Conservation (phyloP, 2,797 vertebrate species). For the Rhynchonycteris naso region DNA sequence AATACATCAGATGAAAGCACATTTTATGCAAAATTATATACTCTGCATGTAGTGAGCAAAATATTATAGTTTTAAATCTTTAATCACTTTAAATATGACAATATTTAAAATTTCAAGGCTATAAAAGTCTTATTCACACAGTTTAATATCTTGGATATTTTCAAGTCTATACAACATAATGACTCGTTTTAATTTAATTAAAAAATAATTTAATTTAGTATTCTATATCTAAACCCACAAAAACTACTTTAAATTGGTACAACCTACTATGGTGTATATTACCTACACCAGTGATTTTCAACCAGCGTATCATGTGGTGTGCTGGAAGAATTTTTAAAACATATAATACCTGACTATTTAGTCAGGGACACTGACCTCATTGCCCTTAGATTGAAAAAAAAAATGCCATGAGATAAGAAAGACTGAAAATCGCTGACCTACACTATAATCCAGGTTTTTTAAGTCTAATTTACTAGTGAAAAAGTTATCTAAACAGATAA, state of each 20-base stretch:
- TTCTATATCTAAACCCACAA: neutral
- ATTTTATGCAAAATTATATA: slow-evolving; percentile 41
- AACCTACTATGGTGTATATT: neutral
- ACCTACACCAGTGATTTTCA: neutral
- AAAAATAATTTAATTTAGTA: slow-evolving; percentile 60
- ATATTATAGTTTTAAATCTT: slow-evolving; percentile 56
- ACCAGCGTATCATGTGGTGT: too few species aligned
- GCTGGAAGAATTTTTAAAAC: too few species aligned
- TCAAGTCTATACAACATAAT: slow-evolving; percentile 24
- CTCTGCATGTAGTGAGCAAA: slow-evolving; percentile 3
- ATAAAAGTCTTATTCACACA: neutral
- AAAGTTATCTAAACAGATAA: slow-evolving; percentile 43
- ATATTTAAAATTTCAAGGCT: slow-evolving; percentile 54
- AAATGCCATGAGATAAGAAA: too few species aligned
- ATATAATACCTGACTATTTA: too few species aligned
- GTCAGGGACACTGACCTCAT: too few species aligned
- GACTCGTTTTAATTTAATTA: slow-evolving; percentile 26
- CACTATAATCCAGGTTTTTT: neutral
- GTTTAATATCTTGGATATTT: slow-evolving; percentile 12
- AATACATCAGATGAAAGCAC: neutral
- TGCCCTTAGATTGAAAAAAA: too few species aligned
- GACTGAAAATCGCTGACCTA: neutral
- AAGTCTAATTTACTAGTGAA: slow-evolving; percentile 2
- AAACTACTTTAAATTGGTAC: slow-evolving; percentile 26
- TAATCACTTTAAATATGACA: slow-evolving; percentile 45